A percentile compares a stretch with the other conserved stretches of the same genome.
Conservation (phyloP, 2,797 vertebrate species). For the Corythornis leucogaster region DNA sequence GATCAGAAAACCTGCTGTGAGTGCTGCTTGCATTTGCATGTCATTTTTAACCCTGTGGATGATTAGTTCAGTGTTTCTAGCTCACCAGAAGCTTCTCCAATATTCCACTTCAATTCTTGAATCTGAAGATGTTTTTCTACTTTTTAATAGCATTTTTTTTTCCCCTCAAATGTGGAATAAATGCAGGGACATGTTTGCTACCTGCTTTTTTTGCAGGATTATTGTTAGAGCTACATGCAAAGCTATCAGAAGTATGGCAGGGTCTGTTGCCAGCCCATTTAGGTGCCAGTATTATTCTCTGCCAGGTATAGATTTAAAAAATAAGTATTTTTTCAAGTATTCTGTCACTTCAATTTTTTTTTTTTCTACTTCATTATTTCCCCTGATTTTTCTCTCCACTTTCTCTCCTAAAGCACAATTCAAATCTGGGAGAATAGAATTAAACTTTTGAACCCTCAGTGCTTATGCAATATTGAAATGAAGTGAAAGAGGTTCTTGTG, state of each 20-base stretch:
- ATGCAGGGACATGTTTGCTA: neutral
- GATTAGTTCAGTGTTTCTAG: conserved; percentile 61
- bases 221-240: neutral
- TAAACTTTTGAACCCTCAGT: conserved; percentile 57
- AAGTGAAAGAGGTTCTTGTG: conserved; percentile 1
- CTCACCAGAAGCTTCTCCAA: conserved; percentile 19
- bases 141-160: neutral
- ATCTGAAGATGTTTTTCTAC: conserved; percentile 1
- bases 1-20: conserved; percentile 72
- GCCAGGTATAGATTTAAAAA: neutral
- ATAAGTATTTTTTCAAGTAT: neutral
- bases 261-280: neutral
- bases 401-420: conserved; percentile 43
- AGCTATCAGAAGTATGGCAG: neutral
- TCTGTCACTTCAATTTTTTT: neutral
- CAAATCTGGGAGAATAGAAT: conserved; percentile 19
- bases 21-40: conserved; percentile 67
- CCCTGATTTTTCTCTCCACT: conserved; percentile 24
- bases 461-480: conserved; percentile 61
- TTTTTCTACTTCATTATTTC: conserved; percentile 23
- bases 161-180: neutral
- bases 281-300: neutral
- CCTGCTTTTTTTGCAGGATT: neutral
- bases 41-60: conserved; percentile 65
- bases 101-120: neutral